Percentiles rank a stretch among this genome's conserved stretches.
Conservation (phyloP, 1,140 invertebrate genomes). For the Drosophila quadrilineata region DNA sequence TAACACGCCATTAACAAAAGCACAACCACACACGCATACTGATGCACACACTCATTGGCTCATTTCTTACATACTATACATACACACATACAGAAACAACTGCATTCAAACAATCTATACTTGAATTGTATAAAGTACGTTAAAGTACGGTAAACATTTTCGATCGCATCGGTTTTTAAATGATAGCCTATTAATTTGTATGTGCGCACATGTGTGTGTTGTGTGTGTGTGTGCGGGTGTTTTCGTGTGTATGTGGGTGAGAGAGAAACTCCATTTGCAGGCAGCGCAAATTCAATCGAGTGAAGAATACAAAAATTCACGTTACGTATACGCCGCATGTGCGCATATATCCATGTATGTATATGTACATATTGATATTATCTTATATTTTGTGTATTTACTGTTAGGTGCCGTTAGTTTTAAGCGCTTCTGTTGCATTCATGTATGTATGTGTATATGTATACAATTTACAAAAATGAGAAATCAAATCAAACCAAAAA, state of each 20-base stretch:
- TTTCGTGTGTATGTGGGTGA: constrained; percentile 1
- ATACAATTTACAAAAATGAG: constrained; percentile 29
- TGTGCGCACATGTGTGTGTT: constrained; percentile 11
- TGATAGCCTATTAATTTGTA: constrained; percentile 24
- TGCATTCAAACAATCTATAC: constrained; percentile 9
- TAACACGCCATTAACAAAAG: no score
- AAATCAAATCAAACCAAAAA: neutral
- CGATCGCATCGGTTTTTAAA: constrained; percentile 28
- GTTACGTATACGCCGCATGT: constrained; percentile 20
- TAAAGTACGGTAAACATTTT: constrained; percentile 23
- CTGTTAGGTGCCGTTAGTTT: constrained; percentile 61
- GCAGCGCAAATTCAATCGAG: constrained; percentile 62
- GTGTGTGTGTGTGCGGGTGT: neutral
- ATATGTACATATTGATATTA: no score
- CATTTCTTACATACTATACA: constrained; percentile 11
- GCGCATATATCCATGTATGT: constrained; percentile 11
- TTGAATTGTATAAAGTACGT: constrained; percentile 43
- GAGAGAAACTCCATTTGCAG: constrained; percentile 3
- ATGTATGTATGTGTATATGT: constrained; percentile 47
- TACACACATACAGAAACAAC: constrained; percentile 13
- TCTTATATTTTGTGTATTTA: constrained; percentile 72
- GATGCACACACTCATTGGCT: constrained; percentile 1
- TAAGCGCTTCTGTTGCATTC: constrained; percentile 69
- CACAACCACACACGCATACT: neutral
- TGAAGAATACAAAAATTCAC: constrained; percentile 5